Conservation (phyloP, 2,113 vertebrate genomes). For the Microtus montanus region DNA sequence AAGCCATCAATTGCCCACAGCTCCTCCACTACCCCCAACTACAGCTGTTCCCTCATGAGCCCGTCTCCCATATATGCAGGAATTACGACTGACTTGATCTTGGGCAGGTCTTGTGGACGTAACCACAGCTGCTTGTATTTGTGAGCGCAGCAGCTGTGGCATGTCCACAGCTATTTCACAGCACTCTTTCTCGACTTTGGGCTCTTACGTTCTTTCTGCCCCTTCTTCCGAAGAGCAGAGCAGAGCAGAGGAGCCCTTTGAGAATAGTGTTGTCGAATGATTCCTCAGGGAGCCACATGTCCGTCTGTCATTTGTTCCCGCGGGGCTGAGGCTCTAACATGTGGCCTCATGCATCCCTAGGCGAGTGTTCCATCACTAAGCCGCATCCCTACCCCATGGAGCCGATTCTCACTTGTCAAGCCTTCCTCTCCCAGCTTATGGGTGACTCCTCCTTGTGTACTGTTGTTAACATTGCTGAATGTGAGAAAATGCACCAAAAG, state of each 20-base stretch:
- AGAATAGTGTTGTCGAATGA: background rate
- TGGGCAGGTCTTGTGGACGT: background rate
- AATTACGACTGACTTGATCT: background rate
- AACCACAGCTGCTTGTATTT: background rate
- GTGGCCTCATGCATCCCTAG: background rate
- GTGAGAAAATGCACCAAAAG: background rate
- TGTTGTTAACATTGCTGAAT: background rate
- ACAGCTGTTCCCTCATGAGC: background rate
- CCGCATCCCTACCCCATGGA: background rate
- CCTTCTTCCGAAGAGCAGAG: background rate
- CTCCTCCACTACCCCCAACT: background rate
- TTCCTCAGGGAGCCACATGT: background rate
- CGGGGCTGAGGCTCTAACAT: background rate
- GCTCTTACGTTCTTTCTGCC: background rate
- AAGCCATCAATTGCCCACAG: background rate
- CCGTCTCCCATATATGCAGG: background rate
- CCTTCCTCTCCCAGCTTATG: background rate
- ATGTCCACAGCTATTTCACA: background rate
- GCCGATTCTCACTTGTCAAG: constrained; percentile 24
- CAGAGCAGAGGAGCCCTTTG: background rate
- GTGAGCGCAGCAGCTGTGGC: background rate
- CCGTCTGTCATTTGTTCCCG: background rate
- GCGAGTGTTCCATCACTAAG: background rate
- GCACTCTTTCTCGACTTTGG: background rate
- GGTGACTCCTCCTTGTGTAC: background rate